Evolutionary conservation across 2,113 vertebrate genomes (phyloP), one percentile per base, ranked within the genome.

Genomic region (Felis chaus): DNA sequence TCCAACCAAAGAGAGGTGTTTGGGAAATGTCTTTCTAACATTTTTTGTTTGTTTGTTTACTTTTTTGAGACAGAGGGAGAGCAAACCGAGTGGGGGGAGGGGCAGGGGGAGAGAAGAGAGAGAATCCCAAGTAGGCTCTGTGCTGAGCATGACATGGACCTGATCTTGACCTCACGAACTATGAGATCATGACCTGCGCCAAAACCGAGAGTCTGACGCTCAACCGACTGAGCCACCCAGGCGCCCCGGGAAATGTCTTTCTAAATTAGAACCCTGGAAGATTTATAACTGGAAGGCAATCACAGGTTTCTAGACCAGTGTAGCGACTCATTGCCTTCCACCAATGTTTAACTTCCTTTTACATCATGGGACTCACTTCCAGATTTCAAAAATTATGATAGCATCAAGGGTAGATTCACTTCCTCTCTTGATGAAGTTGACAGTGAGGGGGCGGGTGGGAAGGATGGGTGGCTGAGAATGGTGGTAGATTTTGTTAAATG

Each of bases 311-410:
- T 53, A 74, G 65, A 45, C 66, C 15, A 1, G 57, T 7, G 15
- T 13, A n/a, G 31, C 76, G 57, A 31, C 41, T 66, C 80, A 23
- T 36, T 63, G 41, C 68, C 45, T 50, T 39, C 81, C 41, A 14
- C 31, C n/a, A 12, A 82, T 21, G 0, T 48, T 61, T 81, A 57
- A 4, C 68, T 92, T 89, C 69, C 65, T 81, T 80, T 93, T 39
- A 19, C 3, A 31, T 45, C 85, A 29, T 8, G 68, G 73, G 97
- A 66, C 89, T 57, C 91, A 79, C 93, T 93, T 96, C 93, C 94
- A 97, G 96, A 53, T 96, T 96, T 96, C 82, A 82, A 50, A 89
- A 36, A 53, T 21, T 55, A 57, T 87, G 74, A 76, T 18, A 7
- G 39, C 11, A 0, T 45, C 14, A 11, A 36, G n/a, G 95, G 21